Percentiles rank a stretch among this genome's conserved stretches.
Conservation (phyloP, 1,140 invertebrate genomes). For the Brachystomella parvula region DNA sequence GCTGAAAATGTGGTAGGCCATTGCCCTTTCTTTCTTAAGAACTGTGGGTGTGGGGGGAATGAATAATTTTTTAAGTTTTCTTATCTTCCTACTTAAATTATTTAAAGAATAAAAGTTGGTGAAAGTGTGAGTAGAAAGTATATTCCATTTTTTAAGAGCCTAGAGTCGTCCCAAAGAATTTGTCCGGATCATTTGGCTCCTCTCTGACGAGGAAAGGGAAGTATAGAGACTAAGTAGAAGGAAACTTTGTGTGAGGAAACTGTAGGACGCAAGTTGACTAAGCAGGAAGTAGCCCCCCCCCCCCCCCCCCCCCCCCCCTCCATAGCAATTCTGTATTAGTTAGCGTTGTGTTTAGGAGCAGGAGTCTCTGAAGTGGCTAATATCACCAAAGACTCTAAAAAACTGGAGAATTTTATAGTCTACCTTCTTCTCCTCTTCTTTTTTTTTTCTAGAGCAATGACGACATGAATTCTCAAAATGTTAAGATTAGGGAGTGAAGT, state of each 20-base stretch:
- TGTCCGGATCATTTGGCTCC: slow-evolving; percentile 30
- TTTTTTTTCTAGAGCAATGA: slow-evolving; percentile 8
- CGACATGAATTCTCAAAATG: slow-evolving; percentile 39
- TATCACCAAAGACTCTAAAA: not conserved
- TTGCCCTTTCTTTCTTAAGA: not conserved
- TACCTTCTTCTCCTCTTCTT: slow-evolving; percentile 8
- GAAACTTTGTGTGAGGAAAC: slow-evolving; percentile 25
- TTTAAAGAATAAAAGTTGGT: not conserved
- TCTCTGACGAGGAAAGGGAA: not conserved
- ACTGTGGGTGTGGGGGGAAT: not conserved
- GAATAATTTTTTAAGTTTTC: not conserved
- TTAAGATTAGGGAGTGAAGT: slow-evolving; percentile 29
- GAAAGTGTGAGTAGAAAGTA: not conserved
- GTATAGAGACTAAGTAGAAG: slow-evolving; percentile 13
- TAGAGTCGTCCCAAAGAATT: slow-evolving; percentile 11
- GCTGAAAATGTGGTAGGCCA: no score
- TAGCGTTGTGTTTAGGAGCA: not conserved
- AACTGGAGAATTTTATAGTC: slow-evolving; percentile 18
- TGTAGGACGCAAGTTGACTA: not conserved
- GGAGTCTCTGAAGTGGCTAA: not conserved
- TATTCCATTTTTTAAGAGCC: not conserved
- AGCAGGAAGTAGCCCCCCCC: no score
- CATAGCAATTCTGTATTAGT: not conserved
- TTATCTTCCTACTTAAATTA: not conserved
- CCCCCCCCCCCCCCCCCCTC: no score